phyloP scores from a whole-genome alignment of 1,140 invertebrate species.

The Phenacoccus solenopsis region DNA sequence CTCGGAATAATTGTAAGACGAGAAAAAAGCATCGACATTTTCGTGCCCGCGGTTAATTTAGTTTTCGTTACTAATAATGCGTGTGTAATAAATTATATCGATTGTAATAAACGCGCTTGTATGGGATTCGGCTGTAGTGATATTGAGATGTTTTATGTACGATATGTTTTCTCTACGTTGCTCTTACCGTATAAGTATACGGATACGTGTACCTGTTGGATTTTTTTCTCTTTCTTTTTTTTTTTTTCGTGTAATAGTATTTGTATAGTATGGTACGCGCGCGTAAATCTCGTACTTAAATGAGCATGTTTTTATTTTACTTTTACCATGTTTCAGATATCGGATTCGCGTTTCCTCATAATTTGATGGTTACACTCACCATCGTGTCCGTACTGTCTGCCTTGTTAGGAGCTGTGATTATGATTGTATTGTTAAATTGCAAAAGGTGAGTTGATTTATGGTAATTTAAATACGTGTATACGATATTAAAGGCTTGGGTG shows the following conservation, averaged over 20 bases:
- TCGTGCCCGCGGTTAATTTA: neutral
- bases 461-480: no score
- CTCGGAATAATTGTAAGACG: neutral
- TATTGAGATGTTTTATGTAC: neutral
- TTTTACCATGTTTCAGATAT: neutral
- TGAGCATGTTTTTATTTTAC: neutral
- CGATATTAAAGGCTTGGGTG: no score
- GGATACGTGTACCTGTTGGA: no score
- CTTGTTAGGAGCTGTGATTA: conserved; percentile 10
- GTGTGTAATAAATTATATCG: neutral
- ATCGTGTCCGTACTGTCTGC: conserved; percentile 6
- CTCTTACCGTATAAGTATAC: no score
- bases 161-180: neutral
- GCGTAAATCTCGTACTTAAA: no score
- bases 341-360: conserved; percentile 2
- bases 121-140: neutral
- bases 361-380: conserved; percentile 2
- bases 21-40: neutral
- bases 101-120: neutral
- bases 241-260: neutral
- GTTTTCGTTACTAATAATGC: conserved; percentile 2
- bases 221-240: neutral
- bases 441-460: neutral
- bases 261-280: no score
- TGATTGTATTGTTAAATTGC: conserved; percentile 11